Evolutionary conservation across 35 echinoderm and acorn worm genomes (phyloP).

Genomic region (Ptychodera flava): DNA sequence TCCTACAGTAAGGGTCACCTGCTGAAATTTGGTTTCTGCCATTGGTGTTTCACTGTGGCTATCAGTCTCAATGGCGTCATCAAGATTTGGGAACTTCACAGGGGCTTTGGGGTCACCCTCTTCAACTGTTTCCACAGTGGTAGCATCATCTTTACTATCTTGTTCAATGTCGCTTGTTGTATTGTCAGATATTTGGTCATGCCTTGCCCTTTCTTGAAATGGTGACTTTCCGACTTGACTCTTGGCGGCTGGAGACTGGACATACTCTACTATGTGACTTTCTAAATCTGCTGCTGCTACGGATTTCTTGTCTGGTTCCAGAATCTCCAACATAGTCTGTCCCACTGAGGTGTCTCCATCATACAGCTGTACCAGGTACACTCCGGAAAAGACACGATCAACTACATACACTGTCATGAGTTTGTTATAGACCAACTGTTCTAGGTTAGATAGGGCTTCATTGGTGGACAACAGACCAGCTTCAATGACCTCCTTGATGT

Average conservation of each 20-base stretch:
- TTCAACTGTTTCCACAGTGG: neutral
- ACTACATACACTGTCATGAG: neutral
- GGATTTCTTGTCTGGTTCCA: neutral
- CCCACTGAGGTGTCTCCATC: neutral
- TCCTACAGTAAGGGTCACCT: neutral
- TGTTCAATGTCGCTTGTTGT: too few relatives aligned
- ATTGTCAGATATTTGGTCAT: too few relatives aligned
- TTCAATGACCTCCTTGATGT: neutral
- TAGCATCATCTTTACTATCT: neutral
- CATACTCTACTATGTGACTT: neutral
- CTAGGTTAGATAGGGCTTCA: neutral
- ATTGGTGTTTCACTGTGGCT: neutral
- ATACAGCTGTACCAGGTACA: neutral
- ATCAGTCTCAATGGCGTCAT: neutral
- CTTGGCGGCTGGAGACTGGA: neutral
- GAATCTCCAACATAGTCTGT: neutral
- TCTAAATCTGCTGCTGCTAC: neutral
- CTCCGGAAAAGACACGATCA: neutral
- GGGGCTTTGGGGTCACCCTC: neutral
- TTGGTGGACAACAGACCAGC: neutral
- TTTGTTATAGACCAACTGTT: neutral
- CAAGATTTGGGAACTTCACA: neutral
- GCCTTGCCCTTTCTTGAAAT: neutral
- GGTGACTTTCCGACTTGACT: too few relatives aligned
- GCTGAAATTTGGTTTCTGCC: neutral